phyloP scores from a whole-genome alignment of 1,140 invertebrate genomes.

The Drosophila ohnishii region DNA sequence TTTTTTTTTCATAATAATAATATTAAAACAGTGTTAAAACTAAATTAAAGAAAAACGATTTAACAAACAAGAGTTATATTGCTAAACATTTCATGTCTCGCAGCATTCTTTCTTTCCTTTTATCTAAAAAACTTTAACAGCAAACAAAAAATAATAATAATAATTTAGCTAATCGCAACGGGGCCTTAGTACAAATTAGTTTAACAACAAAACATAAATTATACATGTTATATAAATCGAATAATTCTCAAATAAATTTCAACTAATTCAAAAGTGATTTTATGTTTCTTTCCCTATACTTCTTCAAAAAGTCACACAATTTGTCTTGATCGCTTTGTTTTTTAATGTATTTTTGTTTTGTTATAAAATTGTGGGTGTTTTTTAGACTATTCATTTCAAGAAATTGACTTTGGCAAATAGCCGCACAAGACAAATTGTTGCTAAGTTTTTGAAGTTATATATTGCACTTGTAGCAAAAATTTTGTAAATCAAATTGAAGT shows the following conservation, averaged over 20 bases:
- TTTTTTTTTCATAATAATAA: conserved; percentile 49
- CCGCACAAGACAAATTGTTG: conserved; percentile 67
- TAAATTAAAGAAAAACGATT: conserved; percentile 68
- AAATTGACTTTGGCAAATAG: conserved; percentile 61
- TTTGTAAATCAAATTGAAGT: conserved; percentile 59
- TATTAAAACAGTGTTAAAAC: conserved; percentile 52
- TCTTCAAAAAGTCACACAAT: conserved; percentile 39
- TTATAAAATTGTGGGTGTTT: conserved; percentile 21
- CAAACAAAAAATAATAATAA: conserved; percentile 67
- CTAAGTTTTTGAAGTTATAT: conserved; percentile 28
- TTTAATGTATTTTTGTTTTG: not conserved
- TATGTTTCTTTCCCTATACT: conserved; percentile 14
- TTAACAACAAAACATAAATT: conserved; percentile 66
- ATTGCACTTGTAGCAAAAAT: conserved; percentile 53
- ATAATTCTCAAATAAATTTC: conserved; percentile 58
- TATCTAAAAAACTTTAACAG: conserved; percentile 74
- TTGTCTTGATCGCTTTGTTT: conserved; percentile 53
- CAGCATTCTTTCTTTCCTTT: conserved; percentile 19
- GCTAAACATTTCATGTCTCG: conserved; percentile 61
- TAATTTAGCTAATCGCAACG: conserved; percentile 75
- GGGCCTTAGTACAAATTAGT: conserved; percentile 68
- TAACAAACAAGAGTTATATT: conserved; percentile 60
- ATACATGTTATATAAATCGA: conserved; percentile 44
- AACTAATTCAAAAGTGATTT: conserved; percentile 47
- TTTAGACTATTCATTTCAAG: conserved; percentile 65